Conservation (phyloP, 2,113 vertebrate genomes). For the Serilophus lunatus region DNA sequence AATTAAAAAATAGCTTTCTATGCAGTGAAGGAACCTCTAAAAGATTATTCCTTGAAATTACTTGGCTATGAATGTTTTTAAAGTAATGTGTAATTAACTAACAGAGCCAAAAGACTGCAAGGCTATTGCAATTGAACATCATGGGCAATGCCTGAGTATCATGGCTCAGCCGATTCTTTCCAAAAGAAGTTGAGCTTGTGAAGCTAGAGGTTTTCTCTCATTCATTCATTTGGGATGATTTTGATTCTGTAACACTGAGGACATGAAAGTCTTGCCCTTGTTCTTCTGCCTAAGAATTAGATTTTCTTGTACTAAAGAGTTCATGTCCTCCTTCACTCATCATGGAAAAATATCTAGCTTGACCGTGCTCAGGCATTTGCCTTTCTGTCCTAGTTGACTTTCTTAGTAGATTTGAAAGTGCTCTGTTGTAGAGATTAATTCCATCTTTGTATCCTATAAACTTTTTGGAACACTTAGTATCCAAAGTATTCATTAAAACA, state of each 20-base stretch:
- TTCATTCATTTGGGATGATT: not conserved
- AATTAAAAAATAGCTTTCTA: not conserved
- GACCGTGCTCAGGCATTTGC: not conserved
- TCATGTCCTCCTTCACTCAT: not conserved
- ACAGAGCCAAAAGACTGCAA: not conserved
- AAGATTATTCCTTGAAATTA: not conserved
- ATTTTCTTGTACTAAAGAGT: not conserved
- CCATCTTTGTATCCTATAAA: not conserved
- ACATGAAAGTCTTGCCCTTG: not conserved
- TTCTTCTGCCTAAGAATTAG: not conserved
- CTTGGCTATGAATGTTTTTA: not conserved
- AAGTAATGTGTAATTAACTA: not conserved
- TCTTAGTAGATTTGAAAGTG: not conserved
- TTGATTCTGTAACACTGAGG: not conserved
- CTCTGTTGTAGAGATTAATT: not conserved
- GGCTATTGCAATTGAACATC: not conserved
- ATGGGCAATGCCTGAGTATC: not conserved
- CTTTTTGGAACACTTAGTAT: not conserved
- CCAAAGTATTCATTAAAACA: not conserved
- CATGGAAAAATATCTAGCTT: not conserved
- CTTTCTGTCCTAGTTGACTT: not conserved
- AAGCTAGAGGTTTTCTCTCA: not conserved
- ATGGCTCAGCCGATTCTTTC: not conserved
- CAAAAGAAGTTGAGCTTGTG: not conserved
- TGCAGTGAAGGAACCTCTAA: not conserved